phyloP scores from a whole-genome alignment of 1,140 invertebrate species.

The Drosophila ohnishii region DNA sequence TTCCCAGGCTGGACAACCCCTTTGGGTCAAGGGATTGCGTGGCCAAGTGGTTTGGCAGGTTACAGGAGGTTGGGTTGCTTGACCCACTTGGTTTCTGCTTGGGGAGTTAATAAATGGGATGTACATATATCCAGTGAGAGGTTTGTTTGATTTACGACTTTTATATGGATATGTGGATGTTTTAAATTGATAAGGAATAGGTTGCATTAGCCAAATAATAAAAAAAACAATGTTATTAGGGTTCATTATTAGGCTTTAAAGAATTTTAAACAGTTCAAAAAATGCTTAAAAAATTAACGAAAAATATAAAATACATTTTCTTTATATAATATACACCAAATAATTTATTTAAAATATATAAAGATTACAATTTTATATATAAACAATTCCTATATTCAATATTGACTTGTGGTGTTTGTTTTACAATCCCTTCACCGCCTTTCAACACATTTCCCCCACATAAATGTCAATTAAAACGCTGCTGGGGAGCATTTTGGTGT shows the following conservation, averaged over 20 bases:
- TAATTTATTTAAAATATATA: neutral
- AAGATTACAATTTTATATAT: too few species aligned
- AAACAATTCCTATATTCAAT: neutral
- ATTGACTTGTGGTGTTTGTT: neutral
- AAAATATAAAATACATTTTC: neutral
- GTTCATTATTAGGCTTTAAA: neutral
- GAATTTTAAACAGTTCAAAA: neutral
- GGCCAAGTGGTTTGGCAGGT: conserved; percentile 68
- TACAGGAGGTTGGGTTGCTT: conserved; percentile 24
- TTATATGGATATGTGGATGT: conserved; percentile 31
- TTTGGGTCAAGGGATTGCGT: conserved; percentile 47
- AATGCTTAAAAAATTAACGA: neutral
- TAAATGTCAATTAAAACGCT: conserved; percentile 62
- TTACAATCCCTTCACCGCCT: neutral
- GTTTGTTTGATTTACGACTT: conserved; percentile 50
- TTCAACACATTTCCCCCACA: conserved; percentile 6
- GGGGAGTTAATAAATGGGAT: conserved; percentile 50
- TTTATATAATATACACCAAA: too few species aligned
- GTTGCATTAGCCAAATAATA: conserved; percentile 18
- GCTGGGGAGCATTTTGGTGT: conserved; percentile 64
- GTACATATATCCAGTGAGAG: conserved; percentile 51
- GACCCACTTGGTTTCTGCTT: conserved; percentile 32
- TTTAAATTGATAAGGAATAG: conserved; percentile 35
- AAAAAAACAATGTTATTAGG: neutral
- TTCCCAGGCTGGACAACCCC: conserved; percentile 57